Conservation (phyloP, 2,113 vertebrate genomes). For the Coregonus clupeaformis region DNA sequence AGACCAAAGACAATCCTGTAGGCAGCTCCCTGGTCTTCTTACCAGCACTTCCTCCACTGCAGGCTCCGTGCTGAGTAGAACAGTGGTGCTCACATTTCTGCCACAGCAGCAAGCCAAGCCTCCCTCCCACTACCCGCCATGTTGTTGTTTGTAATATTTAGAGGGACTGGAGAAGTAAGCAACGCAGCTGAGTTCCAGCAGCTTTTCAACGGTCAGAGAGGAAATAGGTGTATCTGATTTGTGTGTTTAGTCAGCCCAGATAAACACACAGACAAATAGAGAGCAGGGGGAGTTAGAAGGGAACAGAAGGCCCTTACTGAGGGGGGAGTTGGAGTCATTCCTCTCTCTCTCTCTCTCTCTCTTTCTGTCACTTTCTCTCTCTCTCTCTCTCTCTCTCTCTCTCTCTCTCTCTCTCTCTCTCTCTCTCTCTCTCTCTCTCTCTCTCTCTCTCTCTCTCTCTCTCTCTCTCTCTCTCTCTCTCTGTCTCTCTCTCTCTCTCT, state of each 20-base stretch:
- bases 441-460: too few relatives aligned
- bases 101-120: conserved; percentile 32
- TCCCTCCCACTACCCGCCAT: conserved; percentile 36
- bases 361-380: too few relatives aligned
- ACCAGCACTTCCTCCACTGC: too few relatives aligned
- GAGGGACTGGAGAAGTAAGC: conserved; percentile 11
- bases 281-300: neutral
- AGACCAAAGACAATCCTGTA: too few relatives aligned
- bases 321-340: too few relatives aligned
- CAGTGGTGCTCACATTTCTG: neutral
- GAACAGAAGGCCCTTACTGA: neutral
- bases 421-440: too few relatives aligned
- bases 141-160: conserved; percentile 17
- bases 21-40: too few relatives aligned
- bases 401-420: too few relatives aligned
- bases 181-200: conserved; percentile 18
- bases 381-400: too few relatives aligned
- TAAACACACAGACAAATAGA: conserved; percentile 27
- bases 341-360: too few relatives aligned
- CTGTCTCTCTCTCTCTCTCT: too few relatives aligned
- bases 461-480: too few relatives aligned
- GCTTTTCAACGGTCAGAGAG: conserved; percentile 3
- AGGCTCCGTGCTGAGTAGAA: neutral
- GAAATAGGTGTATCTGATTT: conserved; percentile 37
- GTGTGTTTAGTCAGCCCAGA: conserved; percentile 25